Evolutionary conservation across 2,888 invertebrate genomes (phyloP).

Genomic region (Orchesella flavescens): DNA sequence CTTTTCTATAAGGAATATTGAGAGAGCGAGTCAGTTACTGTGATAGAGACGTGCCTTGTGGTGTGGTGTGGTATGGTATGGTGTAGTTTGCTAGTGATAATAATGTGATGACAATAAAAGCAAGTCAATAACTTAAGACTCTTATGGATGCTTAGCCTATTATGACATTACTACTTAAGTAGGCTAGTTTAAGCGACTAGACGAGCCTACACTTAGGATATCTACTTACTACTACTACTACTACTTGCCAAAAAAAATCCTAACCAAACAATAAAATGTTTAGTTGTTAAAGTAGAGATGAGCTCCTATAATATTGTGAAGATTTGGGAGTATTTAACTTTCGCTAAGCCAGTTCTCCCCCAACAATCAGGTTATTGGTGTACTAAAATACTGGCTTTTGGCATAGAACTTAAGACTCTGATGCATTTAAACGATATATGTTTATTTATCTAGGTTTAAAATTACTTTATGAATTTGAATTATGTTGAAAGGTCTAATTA

Average conservation of each 20-base stretch:
- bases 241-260: conserved; percentile 41
- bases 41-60: background rate
- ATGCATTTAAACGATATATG: too few relatives aligned
- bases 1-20: background rate
- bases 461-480: too few relatives aligned
- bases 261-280: conserved; percentile 41
- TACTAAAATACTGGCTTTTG: too few relatives aligned
- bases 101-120: conserved; percentile 65
- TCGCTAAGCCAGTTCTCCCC: too few relatives aligned
- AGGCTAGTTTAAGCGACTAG: conserved; percentile 44
- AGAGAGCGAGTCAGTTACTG: background rate
- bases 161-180: conserved; percentile 65
- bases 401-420: too few relatives aligned
- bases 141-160: conserved; percentile 64
- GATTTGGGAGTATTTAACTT: too few relatives aligned
- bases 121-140: conserved; percentile 65
- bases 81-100: conserved; percentile 23
- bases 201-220: background rate
- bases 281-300: conserved; percentile 16
- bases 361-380: too few relatives aligned
- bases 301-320: background rate
- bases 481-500: too few relatives aligned
- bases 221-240: background rate
- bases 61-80: too few relatives aligned
- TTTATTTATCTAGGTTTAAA: too few relatives aligned